A percentile compares a stretch with the other conserved stretches of the same genome.
Conservation (phyloP, 2,797 vertebrate genomes). For the Malacoraja senta region DNA sequence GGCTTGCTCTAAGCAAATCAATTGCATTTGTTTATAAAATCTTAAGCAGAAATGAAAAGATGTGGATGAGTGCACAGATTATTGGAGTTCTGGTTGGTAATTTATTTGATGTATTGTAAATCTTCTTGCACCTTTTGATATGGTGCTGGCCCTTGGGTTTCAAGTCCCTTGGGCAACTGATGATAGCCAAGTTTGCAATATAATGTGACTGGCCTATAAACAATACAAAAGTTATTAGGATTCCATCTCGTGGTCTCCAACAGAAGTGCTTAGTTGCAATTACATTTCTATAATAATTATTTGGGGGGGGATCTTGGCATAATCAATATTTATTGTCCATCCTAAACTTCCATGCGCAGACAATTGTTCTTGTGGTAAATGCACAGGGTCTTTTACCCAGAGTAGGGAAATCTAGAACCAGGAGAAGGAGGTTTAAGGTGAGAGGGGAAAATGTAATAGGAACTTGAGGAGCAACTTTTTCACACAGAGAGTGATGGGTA, state of each 20-base stretch:
- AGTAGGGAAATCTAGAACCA: too few relatives aligned
- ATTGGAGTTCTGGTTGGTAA: background rate
- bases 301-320: too few relatives aligned
- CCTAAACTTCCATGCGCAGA: too few relatives aligned
- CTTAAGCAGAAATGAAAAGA: background rate
- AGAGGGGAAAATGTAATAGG: too few relatives aligned
- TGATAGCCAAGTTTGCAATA: background rate
- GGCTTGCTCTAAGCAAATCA: background rate
- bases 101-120: background rate
- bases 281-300: too few relatives aligned
- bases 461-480: too few relatives aligned
- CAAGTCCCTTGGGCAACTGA: background rate
- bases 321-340: too few relatives aligned
- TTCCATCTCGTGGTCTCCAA: background rate
- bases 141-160: background rate
- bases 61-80: background rate
- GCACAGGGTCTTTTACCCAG: too few relatives aligned
- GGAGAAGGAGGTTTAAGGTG: too few relatives aligned
- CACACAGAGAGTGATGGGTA: too few relatives aligned
- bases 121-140: background rate
- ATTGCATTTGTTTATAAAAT: background rate
- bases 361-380: too few relatives aligned
- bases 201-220: background rate
- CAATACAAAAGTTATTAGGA: background rate
- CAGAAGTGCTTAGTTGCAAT: background rate